Percentiles rank a stretch among this genome's conserved stretches.
phyloP scores from a whole-genome alignment of 2,113 vertebrate genomes.

The Heterotis niloticus region DNA sequence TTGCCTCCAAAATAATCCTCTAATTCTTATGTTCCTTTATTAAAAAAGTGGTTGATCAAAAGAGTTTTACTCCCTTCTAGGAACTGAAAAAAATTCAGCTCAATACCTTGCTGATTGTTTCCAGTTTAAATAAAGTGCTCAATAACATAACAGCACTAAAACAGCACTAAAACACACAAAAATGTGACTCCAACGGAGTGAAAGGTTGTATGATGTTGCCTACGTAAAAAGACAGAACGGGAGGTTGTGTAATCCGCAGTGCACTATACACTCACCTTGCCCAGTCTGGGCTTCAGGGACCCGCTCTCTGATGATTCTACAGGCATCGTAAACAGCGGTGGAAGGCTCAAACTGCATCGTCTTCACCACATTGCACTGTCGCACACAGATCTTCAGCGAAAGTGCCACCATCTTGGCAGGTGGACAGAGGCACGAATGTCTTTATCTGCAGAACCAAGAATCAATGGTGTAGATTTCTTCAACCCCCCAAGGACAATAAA shows the following conservation, averaged over 20 bases:
- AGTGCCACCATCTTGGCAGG: conserved; percentile 85
- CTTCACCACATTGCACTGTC: conserved; percentile 98
- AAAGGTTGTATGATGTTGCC: too few species aligned
- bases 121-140: too few species aligned
- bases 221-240: background rate
- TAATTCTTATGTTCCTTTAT: too few species aligned
- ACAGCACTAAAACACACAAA: too few species aligned
- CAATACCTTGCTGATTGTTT: too few species aligned
- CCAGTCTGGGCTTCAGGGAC: conserved; percentile 92
- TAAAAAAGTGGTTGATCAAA: too few species aligned
- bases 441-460: conserved; percentile 40
- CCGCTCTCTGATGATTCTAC: conserved; percentile 86
- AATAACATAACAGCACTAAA: too few species aligned
- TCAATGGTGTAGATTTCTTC: conserved; percentile 35
- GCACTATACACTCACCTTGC: conserved; percentile 69
- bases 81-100: too few species aligned
- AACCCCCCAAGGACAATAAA: background rate
- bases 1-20: too few species aligned
- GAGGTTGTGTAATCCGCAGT: fast-evolving
- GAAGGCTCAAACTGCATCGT: conserved; percentile 98
- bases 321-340: conserved; percentile 92
- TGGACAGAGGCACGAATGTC: conserved; percentile 42
- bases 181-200: too few species aligned
- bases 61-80: too few species aligned
- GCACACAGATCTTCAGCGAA: conserved; percentile 96